Percentiles rank a stretch among this genome's conserved stretches.
These are phyloP conservation scores for Antedon bifida DNA, from an alignment of 35 echinoderm and acorn worm species.

Conservation along the genomic window DNA sequence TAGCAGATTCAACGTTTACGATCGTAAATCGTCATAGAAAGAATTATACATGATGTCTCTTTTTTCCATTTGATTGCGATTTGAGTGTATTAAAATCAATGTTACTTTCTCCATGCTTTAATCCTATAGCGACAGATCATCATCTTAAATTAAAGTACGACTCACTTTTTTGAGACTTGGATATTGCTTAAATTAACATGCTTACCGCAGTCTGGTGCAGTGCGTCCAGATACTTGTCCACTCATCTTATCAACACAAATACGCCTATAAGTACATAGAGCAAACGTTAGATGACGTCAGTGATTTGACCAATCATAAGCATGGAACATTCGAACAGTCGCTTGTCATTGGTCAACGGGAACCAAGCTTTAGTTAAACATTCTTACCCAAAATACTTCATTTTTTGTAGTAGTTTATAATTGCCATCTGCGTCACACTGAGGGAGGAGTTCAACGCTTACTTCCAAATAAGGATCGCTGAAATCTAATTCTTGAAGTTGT, in stretches of 20 bases:
- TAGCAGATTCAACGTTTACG: no score
- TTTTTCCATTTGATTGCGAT: no score
- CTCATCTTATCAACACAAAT: background rate
- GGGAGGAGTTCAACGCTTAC: background rate
- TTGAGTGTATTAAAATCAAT: no score
- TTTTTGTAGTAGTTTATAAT: background rate
- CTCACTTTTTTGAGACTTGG: background rate
- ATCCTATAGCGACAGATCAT: no score
- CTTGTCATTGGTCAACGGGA: no score
- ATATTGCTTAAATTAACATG: background rate
- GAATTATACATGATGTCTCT: no score
- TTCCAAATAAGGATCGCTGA: background rate
- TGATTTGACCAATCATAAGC: no score
- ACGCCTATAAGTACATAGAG: background rate
- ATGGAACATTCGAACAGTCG: no score
- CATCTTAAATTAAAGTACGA: background rate
- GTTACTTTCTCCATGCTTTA: no score
- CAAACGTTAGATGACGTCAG: no score
- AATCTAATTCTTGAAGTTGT: background rate
- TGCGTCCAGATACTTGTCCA: background rate
- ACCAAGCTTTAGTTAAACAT: background rate
- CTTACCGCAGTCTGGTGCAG: background rate
- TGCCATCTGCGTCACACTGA: background rate
- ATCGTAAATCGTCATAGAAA: no score
- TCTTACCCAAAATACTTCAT: background rate